Evolutionary conservation across 2,888 invertebrate genomes (phyloP).

Genomic region (Drosophila flavopinicola): DNA sequence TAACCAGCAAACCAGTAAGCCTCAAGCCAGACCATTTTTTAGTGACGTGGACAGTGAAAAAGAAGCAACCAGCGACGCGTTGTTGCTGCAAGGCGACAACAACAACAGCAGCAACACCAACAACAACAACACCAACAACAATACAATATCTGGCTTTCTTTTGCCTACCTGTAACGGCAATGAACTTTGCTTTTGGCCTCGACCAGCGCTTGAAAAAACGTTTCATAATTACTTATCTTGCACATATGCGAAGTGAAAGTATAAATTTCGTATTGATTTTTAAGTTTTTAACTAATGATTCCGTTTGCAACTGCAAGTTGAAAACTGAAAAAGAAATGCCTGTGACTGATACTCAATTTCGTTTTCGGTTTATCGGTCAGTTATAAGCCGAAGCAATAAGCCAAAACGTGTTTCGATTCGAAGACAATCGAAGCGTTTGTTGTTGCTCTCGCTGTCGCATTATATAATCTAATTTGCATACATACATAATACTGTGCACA

Average conservation of each 20-base stretch:
- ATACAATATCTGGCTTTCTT: slow-evolving; percentile 61
- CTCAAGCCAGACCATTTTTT: slow-evolving; percentile 48
- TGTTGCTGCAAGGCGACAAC: slow-evolving; percentile 1
- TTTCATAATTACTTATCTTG: slow-evolving; percentile 59
- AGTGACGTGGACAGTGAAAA: slow-evolving; percentile 71
- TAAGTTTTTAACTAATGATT: slow-evolving; percentile 17
- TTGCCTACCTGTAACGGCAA: slow-evolving; percentile 57
- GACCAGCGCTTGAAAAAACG: slow-evolving; percentile 19
- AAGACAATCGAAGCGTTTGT: slow-evolving; percentile 26
- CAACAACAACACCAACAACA: slow-evolving; percentile 10
- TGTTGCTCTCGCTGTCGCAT: slow-evolving; percentile 13
- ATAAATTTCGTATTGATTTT: slow-evolving; percentile 31
- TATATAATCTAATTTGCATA: slow-evolving; percentile 68
- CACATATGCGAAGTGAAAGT: slow-evolving; percentile 56
- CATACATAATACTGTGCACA: slow-evolving; percentile 37
- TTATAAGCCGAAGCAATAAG: slow-evolving; percentile 28
- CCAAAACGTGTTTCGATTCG: slow-evolving; percentile 59
- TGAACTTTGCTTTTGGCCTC: slow-evolving; percentile 60
- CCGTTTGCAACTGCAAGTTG: slow-evolving; percentile 14
- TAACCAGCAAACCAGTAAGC: slow-evolving; percentile 58
- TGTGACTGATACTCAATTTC: slow-evolving; percentile 9
- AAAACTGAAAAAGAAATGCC: slow-evolving; percentile 15
- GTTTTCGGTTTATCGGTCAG: too few relatives aligned
- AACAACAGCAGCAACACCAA: background rate
- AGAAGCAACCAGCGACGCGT: slow-evolving; percentile 16